Conservation (phyloP, 2,888 invertebrate species). For the Brenthis ino region DNA sequence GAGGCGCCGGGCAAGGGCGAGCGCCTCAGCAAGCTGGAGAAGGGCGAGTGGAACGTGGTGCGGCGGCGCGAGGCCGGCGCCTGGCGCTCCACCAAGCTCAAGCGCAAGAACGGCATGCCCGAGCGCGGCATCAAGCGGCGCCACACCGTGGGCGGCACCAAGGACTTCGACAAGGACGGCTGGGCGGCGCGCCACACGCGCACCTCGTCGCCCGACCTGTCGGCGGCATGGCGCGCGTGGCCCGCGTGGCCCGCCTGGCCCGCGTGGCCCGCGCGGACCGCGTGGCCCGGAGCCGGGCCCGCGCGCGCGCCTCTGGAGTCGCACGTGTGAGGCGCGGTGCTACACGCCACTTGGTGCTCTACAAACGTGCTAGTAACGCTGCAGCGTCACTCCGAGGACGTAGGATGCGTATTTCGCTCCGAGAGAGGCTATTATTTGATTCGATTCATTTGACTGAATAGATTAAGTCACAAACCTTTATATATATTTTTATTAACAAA, state of each 20-base stretch:
- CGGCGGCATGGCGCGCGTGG: constrained; percentile 50
- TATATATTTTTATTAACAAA: constrained; percentile 56
- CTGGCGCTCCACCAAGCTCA: constrained; percentile 84
- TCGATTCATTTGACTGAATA: constrained; percentile 80
- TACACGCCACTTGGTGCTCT: no score
- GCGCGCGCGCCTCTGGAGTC: constrained; percentile 26
- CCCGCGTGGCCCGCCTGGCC: constrained; percentile 53
- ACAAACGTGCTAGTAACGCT: not conserved
- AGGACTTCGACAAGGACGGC: constrained; percentile 87
- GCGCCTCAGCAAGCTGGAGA: constrained; percentile 84
- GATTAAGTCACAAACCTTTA: constrained; percentile 77
- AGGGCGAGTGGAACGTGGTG: constrained; percentile 87
- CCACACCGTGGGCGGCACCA: constrained; percentile 96
- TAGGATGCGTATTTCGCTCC: constrained; percentile 50
- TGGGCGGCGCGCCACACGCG: constrained; percentile 83
- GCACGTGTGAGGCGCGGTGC: constrained; percentile 20
- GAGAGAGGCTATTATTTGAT: constrained; percentile 80
- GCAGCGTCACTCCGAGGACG: constrained; percentile 30
- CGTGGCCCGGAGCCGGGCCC: constrained; percentile 38
- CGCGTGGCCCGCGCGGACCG: constrained; percentile 52
- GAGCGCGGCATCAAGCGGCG: constrained; percentile 92
- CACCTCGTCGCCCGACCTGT: constrained; percentile 83
- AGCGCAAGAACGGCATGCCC: constrained; percentile 90
- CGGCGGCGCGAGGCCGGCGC: constrained; percentile 83
- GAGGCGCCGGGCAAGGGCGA: constrained; percentile 59